phyloP scores from a whole-genome alignment of 2,113 vertebrate species.

The Uria lomvia region DNA sequence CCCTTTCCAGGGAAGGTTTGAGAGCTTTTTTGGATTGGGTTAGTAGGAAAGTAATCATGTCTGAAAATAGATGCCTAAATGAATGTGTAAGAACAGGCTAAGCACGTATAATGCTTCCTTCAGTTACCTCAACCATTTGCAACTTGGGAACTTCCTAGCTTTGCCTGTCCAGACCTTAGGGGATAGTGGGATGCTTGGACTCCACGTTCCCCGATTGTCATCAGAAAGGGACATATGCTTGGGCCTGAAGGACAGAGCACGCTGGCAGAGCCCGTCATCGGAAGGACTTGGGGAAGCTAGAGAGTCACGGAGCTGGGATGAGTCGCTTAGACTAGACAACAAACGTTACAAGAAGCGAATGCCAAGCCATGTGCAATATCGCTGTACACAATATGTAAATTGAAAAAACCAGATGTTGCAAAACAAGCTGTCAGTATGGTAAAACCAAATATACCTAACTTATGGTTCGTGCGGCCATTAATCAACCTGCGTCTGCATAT shows the following conservation, averaged over 20 bases:
- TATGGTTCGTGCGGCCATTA: not conserved
- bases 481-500: not conserved
- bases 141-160: not conserved
- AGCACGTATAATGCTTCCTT: not conserved
- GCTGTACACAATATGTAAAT: not conserved
- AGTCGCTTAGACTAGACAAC: not conserved
- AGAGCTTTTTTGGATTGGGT: not conserved
- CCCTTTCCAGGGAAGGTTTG: not conserved
- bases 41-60: not conserved
- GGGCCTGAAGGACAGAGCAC: not conserved
- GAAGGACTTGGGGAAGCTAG: not conserved
- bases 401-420: not conserved
- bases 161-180: not conserved
- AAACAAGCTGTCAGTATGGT: not conserved
- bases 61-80: not conserved
- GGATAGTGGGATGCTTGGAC: not conserved
- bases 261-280: not conserved
- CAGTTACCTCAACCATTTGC: not conserved
- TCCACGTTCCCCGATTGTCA: not conserved
- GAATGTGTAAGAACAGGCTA: not conserved
- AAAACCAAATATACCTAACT: not conserved
- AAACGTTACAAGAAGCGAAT: not conserved
- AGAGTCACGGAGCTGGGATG: not conserved
- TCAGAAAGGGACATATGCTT: accelerated
- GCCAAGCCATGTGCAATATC: not conserved